Evolutionary conservation across 2,888 invertebrate species (phyloP).

Genomic region (Atherix ibis): DNA sequence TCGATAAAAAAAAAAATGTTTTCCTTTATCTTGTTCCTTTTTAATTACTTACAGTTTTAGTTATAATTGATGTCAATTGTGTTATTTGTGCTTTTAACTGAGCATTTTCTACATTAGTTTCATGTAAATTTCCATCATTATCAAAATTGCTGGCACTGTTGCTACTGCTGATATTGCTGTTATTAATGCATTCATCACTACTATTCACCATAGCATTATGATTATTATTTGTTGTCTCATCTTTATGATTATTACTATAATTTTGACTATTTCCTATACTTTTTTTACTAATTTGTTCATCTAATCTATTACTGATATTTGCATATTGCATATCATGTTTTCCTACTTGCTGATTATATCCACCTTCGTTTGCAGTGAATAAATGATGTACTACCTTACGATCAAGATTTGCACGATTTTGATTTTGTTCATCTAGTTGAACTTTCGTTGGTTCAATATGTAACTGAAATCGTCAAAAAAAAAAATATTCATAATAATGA

Average conservation of each 20-base stretch:
- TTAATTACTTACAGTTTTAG: slow-evolving; percentile 63
- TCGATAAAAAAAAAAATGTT: no score
- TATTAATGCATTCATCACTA: slow-evolving; percentile 19
- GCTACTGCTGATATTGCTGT: slow-evolving; percentile 12
- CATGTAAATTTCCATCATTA: slow-evolving; percentile 3
- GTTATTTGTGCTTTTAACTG: slow-evolving; percentile 47
- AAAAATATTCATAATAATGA: background rate
- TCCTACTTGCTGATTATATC: slow-evolving; percentile 29
- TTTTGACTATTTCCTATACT: slow-evolving; percentile 8
- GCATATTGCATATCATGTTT: slow-evolving; percentile 25
- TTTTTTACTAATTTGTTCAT: slow-evolving; percentile 4
- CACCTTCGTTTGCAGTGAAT: slow-evolving; percentile 27
- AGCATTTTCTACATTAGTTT: slow-evolving; percentile 36
- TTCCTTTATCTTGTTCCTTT: no score
- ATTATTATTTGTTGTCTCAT: slow-evolving; percentile 11
- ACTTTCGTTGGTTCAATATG: background rate
- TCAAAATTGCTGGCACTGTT: slow-evolving; percentile 14
- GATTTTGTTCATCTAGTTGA: slow-evolving; percentile 19
- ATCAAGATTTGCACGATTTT: no score
- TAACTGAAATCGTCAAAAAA: background rate
- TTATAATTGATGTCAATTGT: slow-evolving; percentile 58
- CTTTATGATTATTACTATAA: slow-evolving; percentile 13
- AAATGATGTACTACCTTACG: slow-evolving; percentile 27
- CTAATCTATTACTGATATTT: slow-evolving; percentile 13
- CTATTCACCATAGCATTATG: slow-evolving; percentile 1